These are phyloP conservation scores for Habroteleia sp. DNA, from an alignment of 2,888 invertebrate genomes.

Conservation along the genomic window DNA sequence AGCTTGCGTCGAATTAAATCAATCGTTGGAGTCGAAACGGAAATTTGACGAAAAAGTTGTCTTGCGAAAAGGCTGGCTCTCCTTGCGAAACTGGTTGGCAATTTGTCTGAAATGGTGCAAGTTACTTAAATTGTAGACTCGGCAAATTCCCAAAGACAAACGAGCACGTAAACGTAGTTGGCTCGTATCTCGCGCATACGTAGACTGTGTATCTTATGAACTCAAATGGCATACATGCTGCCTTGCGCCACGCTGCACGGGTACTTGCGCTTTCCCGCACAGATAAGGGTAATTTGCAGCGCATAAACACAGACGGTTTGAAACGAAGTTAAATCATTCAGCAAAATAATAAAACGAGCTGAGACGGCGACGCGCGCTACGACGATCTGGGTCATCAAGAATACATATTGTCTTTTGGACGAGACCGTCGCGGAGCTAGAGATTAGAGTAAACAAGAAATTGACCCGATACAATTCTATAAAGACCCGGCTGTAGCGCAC, in stretches of 20 bases:
- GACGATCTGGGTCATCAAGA: constrained; percentile 21
- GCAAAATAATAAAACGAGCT: constrained; percentile 26
- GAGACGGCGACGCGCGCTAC: not conserved
- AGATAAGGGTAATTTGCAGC: constrained; percentile 44
- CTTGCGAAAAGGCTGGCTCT: too few species aligned
- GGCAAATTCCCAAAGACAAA: constrained; percentile 40
- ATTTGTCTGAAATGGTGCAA: constrained; percentile 13
- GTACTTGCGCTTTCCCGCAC: constrained; percentile 6
- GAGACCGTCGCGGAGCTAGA: not conserved
- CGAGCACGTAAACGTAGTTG: constrained; percentile 32
- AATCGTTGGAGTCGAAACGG: too few species aligned
- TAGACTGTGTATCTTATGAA: constrained; percentile 40
- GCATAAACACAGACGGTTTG: constrained; percentile 27
- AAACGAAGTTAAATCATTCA: constrained; percentile 17
- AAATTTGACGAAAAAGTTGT: too few species aligned
- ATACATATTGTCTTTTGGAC: constrained; percentile 3
- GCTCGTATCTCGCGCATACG: constrained; percentile 27
- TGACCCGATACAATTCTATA: constrained; percentile 30
- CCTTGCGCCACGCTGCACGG: constrained; percentile 10
- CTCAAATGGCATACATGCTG: constrained; percentile 34
- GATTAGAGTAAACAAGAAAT: constrained; percentile 36
- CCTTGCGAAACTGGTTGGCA: not conserved
- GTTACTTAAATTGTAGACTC: constrained; percentile 35
- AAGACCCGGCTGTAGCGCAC: constrained; percentile 30
- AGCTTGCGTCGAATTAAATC: too few species aligned